Evolutionary conservation across 2,888 invertebrate genomes (phyloP), one percentile per base, ranked within the genome.

Genomic region (Scrobipalpa costella): DNA sequence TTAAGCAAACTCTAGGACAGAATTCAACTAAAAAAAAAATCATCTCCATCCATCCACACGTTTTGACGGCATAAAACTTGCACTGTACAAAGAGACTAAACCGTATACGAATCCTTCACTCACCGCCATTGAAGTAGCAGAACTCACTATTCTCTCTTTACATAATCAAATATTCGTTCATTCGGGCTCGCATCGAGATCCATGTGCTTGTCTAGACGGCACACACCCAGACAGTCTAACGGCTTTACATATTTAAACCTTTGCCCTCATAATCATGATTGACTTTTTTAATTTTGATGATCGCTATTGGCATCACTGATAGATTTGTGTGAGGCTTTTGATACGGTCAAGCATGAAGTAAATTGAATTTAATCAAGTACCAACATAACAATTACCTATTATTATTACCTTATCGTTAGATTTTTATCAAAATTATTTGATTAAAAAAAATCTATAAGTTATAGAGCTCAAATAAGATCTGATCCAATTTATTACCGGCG

Each of bases 151-250:
- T 62, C 70, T 80, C 75, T 74, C 79, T 85, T 86, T 80, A 81
- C 83, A 83, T 88, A 87, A 88, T 88, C 83, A 86, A 88, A 89
- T 88, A 87, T 86, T 86, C 85, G 81, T 73, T 71, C 70, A 70
- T 69, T 70, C 75, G 75, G 74, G 74, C 69, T 72, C 71, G 70
- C 73, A 80, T 80, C 75, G 77, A 81, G 80, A 80, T 80, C 78
- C 77, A 81, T 78, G 75, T 73, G 68, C 68, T 47, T 68, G 84
- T 83, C 83, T 83, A 84, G 84, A 84, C 84, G 64, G 66, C 69
- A 72, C 69, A 70, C 67, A 68, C 66, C 69, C 75, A 80, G 79
- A 80, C 79, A 71, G 71, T 75, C 73, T 78, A 78, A 79, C 66
- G 69, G 74, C 70, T 73, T 73, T 83, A 79, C 75, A 83, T 82